These are phyloP conservation scores for Congeria kusceri DNA, from an alignment of 2,888 invertebrate genomes.

Conservation along the genomic window DNA sequence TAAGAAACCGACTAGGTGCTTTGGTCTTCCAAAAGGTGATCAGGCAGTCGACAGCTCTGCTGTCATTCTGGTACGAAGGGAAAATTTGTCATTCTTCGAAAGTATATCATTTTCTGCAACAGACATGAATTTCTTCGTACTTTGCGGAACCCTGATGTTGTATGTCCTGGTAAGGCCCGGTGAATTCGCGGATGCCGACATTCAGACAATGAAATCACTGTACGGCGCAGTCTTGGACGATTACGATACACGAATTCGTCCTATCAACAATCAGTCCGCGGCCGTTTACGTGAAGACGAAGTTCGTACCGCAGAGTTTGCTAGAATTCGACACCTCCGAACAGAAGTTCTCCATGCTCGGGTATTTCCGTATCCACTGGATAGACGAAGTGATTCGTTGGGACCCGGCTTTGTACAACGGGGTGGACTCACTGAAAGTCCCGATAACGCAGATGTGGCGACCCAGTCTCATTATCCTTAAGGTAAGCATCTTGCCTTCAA, in stretches of 20 bases:
- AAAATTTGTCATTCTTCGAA: too few species aligned
- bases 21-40: too few species aligned
- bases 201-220: conserved; percentile 13
- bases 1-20: too few species aligned
- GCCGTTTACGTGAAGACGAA: conserved; percentile 28
- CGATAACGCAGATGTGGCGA: conserved; percentile 44
- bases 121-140: too few species aligned
- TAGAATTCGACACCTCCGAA: conserved; percentile 54
- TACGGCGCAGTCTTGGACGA: conserved; percentile 25
- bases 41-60: too few species aligned
- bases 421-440: conserved; percentile 37
- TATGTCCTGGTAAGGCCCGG: too few species aligned
- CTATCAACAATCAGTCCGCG: conserved; percentile 35
- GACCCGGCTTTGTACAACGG: conserved; percentile 15
- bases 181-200: not conserved
- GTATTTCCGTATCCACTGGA: conserved; percentile 44
- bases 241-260: conserved; percentile 45
- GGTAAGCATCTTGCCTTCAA: too few species aligned
- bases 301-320: conserved; percentile 43
- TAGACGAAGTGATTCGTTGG: conserved; percentile 51
- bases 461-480: conserved; percentile 47
- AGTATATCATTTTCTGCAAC: too few species aligned
- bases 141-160: too few species aligned
- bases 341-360: conserved; percentile 59
- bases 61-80: too few species aligned